These are phyloP conservation scores for Cremastobaeus sp. DNA, from an alignment of 2,888 invertebrate species.

Conservation along the genomic window DNA sequence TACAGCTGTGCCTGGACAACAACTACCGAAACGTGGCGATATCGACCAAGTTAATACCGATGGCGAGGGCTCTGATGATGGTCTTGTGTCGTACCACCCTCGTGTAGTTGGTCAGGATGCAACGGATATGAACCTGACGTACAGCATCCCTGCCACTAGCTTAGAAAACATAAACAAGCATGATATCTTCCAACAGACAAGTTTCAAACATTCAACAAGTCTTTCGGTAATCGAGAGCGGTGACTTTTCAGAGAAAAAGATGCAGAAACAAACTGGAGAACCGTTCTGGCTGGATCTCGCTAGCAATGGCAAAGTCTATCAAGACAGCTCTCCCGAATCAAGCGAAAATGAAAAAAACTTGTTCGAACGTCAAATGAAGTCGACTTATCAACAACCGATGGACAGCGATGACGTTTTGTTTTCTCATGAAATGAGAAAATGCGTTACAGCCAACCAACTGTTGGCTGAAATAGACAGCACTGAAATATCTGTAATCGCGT, in stretches of 20 bases:
- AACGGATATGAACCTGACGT: constrained; percentile 69
- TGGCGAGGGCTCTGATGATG: constrained; percentile 1
- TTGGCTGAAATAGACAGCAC: constrained; percentile 69
- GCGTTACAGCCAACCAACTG: constrained; percentile 70
- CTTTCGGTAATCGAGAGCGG: too few species aligned
- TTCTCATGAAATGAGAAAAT: constrained; percentile 69
- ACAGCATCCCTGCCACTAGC: constrained; percentile 70
- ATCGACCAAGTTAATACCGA: too few species aligned
- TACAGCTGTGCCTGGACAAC: too few species aligned
- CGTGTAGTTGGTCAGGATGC: constrained; percentile 63
- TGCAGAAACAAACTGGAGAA: neutral
- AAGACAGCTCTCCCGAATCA: constrained; percentile 3
- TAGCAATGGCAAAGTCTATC: neutral
- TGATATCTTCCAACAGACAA: neutral
- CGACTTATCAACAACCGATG: constrained; percentile 64
- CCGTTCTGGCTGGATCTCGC: neutral
- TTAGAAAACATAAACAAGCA: constrained; percentile 25
- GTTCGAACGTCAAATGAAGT: constrained; percentile 65
- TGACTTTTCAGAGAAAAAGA: neutral
- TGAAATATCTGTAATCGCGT: constrained; percentile 62
- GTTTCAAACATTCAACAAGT: neutral
- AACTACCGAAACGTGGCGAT: too few species aligned
- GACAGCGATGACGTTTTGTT: constrained; percentile 69
- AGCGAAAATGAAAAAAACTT: constrained; percentile 22
- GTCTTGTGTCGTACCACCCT: constrained; percentile 19